Base-by-base conservation (phyloP, 1,140 invertebrate species). In the Cephus cinctus region DNA sequence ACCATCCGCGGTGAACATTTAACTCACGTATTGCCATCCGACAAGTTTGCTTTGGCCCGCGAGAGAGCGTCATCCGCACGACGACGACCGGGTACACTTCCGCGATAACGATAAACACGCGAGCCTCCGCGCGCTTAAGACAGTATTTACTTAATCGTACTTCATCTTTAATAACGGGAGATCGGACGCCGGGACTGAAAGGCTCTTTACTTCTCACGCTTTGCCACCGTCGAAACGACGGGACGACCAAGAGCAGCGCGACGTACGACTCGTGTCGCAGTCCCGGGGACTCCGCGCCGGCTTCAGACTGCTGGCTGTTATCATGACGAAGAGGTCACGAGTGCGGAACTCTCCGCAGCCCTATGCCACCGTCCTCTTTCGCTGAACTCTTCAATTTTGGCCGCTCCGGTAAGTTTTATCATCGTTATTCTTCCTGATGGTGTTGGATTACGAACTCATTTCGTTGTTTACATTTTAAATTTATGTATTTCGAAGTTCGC, bases 1-100 rank as follows among this genome's bases (percentile, higher is more conserved):
- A 76, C 73, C 73, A 76, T 75, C 71, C 73, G 71, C 73, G 73
- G 72, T 68, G 68, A 78, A 75, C 75, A 78, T 76, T 77, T 76
- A 76, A 76, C 75, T 77, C 75, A 76, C 75, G 75, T 76, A 77
- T 77, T 75, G 74, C 75, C 74, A 75, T 76, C 74, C 69, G 73
- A 76, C 73, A 73, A 77, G 75, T 76, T 77, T 77, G 73, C 73
- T 74, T 74, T 75, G 66, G 67, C 65, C 71, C 71, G 72, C 70
- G 71, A 71, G 69, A 74, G 72, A 74, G 71, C 27, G n/a, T n/a
- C 25, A n/a, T 27, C 25, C 25, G 25, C 6, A n/a, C 6, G 25
- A 27, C 25, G n/a, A n/a, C 25, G 25, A n/a, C 25, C 25, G n/a
- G 25, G 25, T 8, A n/a, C 25, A 8, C 25, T 27, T 27, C 48